Evolutionary conservation across 2,797 vertebrate species (phyloP).

Genomic region (Psittacula derbiana): DNA sequence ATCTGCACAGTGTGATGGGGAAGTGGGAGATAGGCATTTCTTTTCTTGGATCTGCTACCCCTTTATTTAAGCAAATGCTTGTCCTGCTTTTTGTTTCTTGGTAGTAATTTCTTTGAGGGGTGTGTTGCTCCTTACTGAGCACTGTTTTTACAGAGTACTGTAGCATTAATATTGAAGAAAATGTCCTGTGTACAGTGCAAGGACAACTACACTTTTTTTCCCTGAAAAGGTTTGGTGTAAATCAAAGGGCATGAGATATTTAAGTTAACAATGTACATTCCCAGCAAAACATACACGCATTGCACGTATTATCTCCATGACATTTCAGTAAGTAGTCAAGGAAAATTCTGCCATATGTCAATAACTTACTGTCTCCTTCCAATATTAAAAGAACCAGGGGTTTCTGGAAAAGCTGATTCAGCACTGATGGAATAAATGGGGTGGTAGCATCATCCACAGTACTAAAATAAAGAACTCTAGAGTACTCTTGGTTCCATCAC

Average conservation of each 20-base stretch:
- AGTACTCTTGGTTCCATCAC: background rate
- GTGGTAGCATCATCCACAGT: background rate
- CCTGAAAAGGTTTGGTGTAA: background rate
- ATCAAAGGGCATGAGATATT: background rate
- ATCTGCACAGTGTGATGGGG: rapidly evolving
- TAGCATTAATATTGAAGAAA: background rate
- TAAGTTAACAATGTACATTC: background rate
- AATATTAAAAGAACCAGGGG: background rate
- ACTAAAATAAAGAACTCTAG: background rate
- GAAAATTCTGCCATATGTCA: background rate
- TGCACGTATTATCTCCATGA: background rate
- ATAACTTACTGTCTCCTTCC: background rate
- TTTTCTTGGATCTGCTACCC: background rate
- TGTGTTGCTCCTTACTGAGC: background rate
- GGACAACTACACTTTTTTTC: background rate
- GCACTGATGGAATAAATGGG: background rate
- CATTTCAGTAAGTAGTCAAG: background rate
- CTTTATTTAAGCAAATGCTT: background rate
- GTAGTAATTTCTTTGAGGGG: background rate
- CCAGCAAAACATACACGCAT: background rate
- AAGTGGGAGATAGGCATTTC: background rate
- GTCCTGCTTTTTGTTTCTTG: background rate
- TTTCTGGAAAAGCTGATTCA: background rate
- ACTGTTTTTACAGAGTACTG: background rate
- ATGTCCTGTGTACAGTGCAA: background rate